Conservation (phyloP, 1,140 invertebrate genomes). For the Apis cerana region DNA sequence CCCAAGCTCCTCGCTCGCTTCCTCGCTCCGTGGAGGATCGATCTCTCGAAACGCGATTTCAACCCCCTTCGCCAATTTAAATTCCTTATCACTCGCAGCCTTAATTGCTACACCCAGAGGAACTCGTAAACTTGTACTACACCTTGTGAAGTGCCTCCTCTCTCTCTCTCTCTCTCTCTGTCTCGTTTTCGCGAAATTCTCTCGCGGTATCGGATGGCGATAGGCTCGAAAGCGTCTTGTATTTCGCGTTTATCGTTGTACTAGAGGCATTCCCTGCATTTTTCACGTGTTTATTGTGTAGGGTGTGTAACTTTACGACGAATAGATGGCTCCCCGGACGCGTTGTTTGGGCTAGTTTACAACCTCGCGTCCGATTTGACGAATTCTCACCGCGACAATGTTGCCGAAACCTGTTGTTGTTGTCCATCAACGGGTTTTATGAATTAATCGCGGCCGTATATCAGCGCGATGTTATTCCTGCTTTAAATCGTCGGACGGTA, state of each 20-base stretch:
- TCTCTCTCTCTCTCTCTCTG: not conserved
- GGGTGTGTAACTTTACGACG: not conserved
- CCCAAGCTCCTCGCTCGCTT: not conserved
- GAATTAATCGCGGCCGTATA: not conserved
- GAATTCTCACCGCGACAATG: not conserved
- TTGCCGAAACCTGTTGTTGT: not conserved
- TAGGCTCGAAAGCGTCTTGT: not conserved
- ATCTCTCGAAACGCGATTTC: not conserved
- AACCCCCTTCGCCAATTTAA: conserved; percentile 32
- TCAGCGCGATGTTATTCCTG: too few relatives aligned
- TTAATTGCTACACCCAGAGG: conserved; percentile 1
- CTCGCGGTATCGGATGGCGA: too few relatives aligned
- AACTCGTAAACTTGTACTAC: conserved; percentile 16
- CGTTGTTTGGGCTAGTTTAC: not conserved
- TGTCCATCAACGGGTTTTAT: not conserved
- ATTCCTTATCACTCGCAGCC: not conserved
- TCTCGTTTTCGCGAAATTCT: not conserved
- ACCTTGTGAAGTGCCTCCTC: not conserved
- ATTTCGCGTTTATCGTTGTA: not conserved
- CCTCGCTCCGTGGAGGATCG: not conserved
- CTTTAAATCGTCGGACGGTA: too few relatives aligned
- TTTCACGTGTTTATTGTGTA: not conserved
- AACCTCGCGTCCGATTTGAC: not conserved
- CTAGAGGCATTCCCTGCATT: not conserved
- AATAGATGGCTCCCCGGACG: not conserved